Evolutionary conservation across 2,113 vertebrate genomes (phyloP).

Genomic region (Telmatochromis sp.): DNA sequence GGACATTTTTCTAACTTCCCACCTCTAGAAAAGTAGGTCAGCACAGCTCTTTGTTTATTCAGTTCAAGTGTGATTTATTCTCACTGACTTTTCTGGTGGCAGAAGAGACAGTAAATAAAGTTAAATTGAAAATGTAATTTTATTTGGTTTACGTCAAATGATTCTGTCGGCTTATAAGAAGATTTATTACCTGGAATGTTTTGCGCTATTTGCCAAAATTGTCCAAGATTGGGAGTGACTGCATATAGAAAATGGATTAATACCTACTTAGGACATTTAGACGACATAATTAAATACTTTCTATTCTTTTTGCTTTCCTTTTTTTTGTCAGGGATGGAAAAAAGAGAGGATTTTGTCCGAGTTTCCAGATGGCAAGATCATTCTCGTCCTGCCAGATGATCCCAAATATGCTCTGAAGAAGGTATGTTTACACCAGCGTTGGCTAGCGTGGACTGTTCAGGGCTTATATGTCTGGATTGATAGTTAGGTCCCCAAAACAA

Average conservation of each 20-base stretch:
- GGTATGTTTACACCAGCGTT: slow-evolving; percentile 51
- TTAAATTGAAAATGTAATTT: background rate
- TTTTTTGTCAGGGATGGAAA: slow-evolving; percentile 86
- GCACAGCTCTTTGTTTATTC: background rate
- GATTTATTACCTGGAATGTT: background rate
- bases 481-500: background rate
- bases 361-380: slow-evolving; percentile 96
- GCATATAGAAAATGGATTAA: background rate
- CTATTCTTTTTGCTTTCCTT: background rate
- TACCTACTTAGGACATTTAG: background rate
- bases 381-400: slow-evolving; percentile 96
- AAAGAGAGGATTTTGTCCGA: slow-evolving; percentile 94
- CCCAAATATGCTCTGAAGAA: slow-evolving; percentile 98
- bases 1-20: background rate
- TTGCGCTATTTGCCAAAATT: background rate
- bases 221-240: background rate
- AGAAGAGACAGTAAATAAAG: background rate
- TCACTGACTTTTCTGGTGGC: background rate
- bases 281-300: background rate
- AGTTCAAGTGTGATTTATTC: background rate
- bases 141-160: background rate
- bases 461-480: background rate
- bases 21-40: background rate
- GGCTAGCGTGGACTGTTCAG: background rate
- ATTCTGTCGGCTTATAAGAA: background rate